Conservation (phyloP, 1,140 invertebrate genomes). For the Nomia melanderi region DNA sequence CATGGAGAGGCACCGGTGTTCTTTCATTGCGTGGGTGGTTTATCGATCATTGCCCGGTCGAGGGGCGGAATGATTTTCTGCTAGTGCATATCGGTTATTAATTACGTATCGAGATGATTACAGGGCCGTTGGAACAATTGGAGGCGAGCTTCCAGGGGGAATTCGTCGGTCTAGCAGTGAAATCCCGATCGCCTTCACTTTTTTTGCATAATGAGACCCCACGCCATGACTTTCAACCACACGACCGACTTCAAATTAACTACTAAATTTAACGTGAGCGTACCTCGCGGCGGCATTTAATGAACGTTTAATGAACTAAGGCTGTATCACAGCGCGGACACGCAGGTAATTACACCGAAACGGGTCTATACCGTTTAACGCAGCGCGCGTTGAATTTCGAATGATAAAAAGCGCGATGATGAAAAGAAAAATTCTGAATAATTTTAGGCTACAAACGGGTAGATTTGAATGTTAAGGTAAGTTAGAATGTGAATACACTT, state of each 20-base stretch:
- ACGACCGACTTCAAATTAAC: conserved; percentile 20
- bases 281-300: background rate
- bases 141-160: conserved; percentile 25
- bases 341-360: conserved; percentile 25
- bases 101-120: conserved; percentile 52
- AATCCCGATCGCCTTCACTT: conserved; percentile 12
- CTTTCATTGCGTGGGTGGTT: conserved; percentile 47
- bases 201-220: conserved; percentile 38
- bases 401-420: background rate
- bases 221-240: conserved; percentile 22
- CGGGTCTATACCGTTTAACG: conserved; percentile 11
- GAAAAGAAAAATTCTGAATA: background rate
- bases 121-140: conserved; percentile 13
- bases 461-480: too few species aligned
- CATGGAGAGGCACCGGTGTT: conserved; percentile 10
- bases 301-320: conserved; percentile 11
- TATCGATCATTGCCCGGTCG: conserved; percentile 49
- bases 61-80: conserved; percentile 43
- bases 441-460: background rate
- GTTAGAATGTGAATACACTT: too few species aligned
- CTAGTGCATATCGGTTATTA: conserved; percentile 51
- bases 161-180: conserved; percentile 40
- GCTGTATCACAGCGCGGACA: conserved; percentile 24
- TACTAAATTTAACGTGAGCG: conserved; percentile 37
- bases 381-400: conserved; percentile 26